Evolutionary conservation across 2,888 invertebrate species (phyloP).

Genomic region (Mermis nigrescens): DNA sequence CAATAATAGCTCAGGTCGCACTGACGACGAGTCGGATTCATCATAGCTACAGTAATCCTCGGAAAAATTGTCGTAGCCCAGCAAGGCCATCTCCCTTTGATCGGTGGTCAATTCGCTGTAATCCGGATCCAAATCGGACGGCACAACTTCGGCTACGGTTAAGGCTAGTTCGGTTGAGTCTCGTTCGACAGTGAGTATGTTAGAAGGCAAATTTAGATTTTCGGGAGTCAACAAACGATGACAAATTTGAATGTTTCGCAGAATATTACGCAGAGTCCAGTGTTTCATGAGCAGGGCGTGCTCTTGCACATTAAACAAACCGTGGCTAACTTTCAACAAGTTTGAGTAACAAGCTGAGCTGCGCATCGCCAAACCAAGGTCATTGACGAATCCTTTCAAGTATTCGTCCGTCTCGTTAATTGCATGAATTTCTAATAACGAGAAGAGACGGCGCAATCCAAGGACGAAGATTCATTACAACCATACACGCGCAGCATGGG

Average conservation of each 20-base stretch:
- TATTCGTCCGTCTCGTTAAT: conserved; percentile 55
- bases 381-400: conserved; percentile 56
- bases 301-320: conserved; percentile 49
- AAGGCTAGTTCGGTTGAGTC: no score
- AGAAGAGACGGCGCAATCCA: no score
- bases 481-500: no score
- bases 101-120: neutral
- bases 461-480: no score
- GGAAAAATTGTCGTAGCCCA: neutral
- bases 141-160: neutral
- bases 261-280: conserved; percentile 51
- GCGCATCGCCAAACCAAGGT: conserved; percentile 56
- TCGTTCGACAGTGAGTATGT: no score
- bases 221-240: neutral
- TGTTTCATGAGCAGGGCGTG: conserved; percentile 57
- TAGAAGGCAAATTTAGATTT: neutral
- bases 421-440: conserved; percentile 53
- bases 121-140: neutral
- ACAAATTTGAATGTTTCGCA: conserved; percentile 29
- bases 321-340: conserved; percentile 62
- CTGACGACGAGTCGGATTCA: neutral
- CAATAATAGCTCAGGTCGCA: neutral
- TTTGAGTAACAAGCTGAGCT: conserved; percentile 57
- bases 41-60: neutral
- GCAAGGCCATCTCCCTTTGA: neutral